Percentiles rank a stretch among this genome's conserved stretches.
These are phyloP conservation scores for Rhagonycha lutea DNA, from an alignment of 2,888 invertebrate species.

Conservation along the genomic window DNA sequence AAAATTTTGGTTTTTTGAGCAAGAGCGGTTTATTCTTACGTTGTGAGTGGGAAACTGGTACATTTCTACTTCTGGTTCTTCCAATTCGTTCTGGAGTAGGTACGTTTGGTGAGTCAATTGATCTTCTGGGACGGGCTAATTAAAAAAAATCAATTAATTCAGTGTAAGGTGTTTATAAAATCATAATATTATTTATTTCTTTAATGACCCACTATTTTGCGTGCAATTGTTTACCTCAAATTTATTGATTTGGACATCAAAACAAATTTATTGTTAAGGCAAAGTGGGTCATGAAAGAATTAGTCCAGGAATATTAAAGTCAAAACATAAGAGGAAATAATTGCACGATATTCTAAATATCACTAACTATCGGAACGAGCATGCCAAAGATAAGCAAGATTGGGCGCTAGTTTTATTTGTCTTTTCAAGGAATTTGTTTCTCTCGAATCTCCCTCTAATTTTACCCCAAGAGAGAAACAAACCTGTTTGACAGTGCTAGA, in stretches of 20 bases:
- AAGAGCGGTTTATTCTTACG: conserved; percentile 66
- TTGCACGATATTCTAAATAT: not conserved
- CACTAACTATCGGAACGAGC: no score
- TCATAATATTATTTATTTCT: no score
- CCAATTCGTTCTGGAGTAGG: conserved; percentile 65
- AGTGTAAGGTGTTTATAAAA: not conserved
- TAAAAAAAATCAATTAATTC: conserved; percentile 11
- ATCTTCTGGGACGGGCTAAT: conserved; percentile 69
- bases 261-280: conserved; percentile 1
- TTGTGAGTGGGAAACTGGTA: conserved; percentile 89
- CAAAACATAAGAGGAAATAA: not conserved
- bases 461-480: no score
- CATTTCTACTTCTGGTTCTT: conserved; percentile 66
- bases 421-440: no score
- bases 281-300: conserved; percentile 8
- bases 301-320: not conserved
- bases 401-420: no score
- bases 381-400: no score
- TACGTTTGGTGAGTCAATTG: conserved; percentile 59
- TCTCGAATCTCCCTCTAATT: no score
- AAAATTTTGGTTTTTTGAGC: not conserved
- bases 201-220: conserved; percentile 4
- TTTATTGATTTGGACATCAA: not conserved
- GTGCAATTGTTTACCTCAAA: not conserved
- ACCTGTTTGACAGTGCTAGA: no score